Evolutionary conservation across 2,797 vertebrate species (phyloP).

Genomic region (Hydrophis major): DNA sequence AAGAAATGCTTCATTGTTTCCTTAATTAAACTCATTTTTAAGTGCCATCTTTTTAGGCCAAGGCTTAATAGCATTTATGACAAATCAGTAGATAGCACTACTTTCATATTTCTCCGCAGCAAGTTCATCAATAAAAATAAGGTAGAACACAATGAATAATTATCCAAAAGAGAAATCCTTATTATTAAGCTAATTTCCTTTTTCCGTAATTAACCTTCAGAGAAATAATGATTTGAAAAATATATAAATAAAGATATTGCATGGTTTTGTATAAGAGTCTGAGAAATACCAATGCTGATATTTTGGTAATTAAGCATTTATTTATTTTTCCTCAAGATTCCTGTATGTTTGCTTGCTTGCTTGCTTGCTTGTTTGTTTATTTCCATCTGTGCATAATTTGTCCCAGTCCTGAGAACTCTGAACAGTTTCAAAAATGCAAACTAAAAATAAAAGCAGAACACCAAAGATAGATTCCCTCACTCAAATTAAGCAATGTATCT

Average conservation of each 20-base stretch:
- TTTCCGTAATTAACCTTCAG: constrained; percentile 21
- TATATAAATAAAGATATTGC: background rate
- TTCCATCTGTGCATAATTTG: background rate
- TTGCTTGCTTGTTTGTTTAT: background rate
- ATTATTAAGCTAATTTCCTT: background rate
- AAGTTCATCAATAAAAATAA: constrained; percentile 30
- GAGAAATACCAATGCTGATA: background rate
- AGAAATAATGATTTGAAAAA: constrained; percentile 24
- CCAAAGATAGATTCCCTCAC: background rate
- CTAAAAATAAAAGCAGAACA: background rate
- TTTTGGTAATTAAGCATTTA: constrained; percentile 12
- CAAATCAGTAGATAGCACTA: constrained; percentile 9
- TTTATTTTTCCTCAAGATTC: constrained; percentile 8
- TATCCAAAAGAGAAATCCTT: constrained; percentile 13
- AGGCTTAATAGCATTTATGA: constrained; percentile 22
- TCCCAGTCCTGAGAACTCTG: background rate
- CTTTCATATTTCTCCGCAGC: background rate
- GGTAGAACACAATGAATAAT: constrained; percentile 1
- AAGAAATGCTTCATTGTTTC: constrained; percentile 20
- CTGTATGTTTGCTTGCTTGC: background rate
- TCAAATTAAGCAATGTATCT: background rate
- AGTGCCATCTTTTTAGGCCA: constrained; percentile 18
- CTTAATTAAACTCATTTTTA: constrained; percentile 33
- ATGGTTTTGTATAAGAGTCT: background rate
- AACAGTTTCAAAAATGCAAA: background rate